These are phyloP conservation scores for Ammodytes marinus DNA, from an alignment of 2,113 vertebrate species.

Conservation along the genomic window DNA sequence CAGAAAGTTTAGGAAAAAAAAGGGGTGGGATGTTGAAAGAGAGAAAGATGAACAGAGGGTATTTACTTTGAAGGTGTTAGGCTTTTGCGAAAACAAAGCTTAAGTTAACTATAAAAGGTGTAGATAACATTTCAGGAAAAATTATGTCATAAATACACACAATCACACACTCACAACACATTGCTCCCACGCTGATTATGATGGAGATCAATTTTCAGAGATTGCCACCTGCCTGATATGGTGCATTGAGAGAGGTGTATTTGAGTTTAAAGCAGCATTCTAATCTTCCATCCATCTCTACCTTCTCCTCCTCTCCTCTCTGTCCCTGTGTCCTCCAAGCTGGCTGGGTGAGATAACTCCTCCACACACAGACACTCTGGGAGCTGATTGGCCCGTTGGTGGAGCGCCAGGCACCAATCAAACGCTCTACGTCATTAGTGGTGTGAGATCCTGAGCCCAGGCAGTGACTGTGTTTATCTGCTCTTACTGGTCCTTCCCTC, in stretches of 20 bases:
- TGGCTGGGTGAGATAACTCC: slow-evolving; percentile 82
- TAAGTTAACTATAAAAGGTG: slow-evolving; percentile 33
- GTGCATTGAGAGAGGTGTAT: slow-evolving; percentile 55
- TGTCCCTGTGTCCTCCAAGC: slow-evolving; percentile 78
- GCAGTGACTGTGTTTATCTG: slow-evolving; percentile 59
- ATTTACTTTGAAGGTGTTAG: slow-evolving; percentile 57
- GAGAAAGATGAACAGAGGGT: slow-evolving; percentile 26
- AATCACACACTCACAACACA: neutral
- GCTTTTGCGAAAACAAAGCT: slow-evolving; percentile 46
- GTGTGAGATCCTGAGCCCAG: slow-evolving; percentile 46
- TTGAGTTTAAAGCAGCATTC: slow-evolving; percentile 39
- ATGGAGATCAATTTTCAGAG: slow-evolving; percentile 23
- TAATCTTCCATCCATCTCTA: slow-evolving; percentile 51
- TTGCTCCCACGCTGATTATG: slow-evolving; percentile 7
- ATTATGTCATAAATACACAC: neutral
- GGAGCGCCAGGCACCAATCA: slow-evolving; percentile 68
- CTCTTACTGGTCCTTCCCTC: slow-evolving; percentile 47
- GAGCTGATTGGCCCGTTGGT: slow-evolving; percentile 62
- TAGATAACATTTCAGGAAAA: slow-evolving; percentile 28
- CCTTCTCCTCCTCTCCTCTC: slow-evolving; percentile 73
- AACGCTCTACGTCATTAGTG: slow-evolving; percentile 69
- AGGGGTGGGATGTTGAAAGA: slow-evolving; percentile 23
- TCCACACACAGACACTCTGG: slow-evolving; percentile 54
- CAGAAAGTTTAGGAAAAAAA: slow-evolving; percentile 26
- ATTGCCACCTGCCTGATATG: slow-evolving; percentile 58